These are phyloP conservation scores for Synanthedon vespiformis DNA, from an alignment of 2,888 invertebrate species.

Conservation along the genomic window DNA sequence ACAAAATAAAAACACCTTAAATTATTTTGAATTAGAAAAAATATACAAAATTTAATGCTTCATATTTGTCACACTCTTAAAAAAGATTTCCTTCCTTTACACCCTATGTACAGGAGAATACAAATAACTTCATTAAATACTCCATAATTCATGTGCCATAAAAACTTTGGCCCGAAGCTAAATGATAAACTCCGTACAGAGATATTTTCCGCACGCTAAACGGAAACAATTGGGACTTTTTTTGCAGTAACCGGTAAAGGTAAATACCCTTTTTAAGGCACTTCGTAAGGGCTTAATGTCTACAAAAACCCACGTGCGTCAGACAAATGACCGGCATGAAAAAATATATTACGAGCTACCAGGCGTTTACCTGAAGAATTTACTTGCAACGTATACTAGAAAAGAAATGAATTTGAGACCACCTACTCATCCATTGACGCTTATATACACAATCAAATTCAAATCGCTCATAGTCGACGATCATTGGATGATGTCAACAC, in stretches of 20 bases:
- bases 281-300: conserved; percentile 28
- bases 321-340: conserved; percentile 47
- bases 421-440: not conserved
- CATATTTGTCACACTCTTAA: too few species aligned
- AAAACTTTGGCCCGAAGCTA: conserved; percentile 11
- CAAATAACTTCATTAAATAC: not conserved
- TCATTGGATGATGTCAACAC: not conserved
- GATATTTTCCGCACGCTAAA: conserved; percentile 7
- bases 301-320: conserved; percentile 46
- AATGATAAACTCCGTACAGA: conserved; percentile 9
- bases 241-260: conserved; percentile 7
- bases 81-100: too few species aligned
- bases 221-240: conserved; percentile 15
- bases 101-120: too few species aligned
- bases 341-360: conserved; percentile 39
- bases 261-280: conserved; percentile 44
- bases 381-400: not conserved
- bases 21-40: too few species aligned
- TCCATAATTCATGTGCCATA: conserved; percentile 1
- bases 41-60: too few species aligned
- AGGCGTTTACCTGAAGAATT: conserved; percentile 15
- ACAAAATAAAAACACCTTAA: too few species aligned
- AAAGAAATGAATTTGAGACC: not conserved
- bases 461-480: conserved; percentile 1
- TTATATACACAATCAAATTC: not conserved